Conservation (phyloP, 2,113 vertebrate species). For the Anas platyrhynchos region DNA sequence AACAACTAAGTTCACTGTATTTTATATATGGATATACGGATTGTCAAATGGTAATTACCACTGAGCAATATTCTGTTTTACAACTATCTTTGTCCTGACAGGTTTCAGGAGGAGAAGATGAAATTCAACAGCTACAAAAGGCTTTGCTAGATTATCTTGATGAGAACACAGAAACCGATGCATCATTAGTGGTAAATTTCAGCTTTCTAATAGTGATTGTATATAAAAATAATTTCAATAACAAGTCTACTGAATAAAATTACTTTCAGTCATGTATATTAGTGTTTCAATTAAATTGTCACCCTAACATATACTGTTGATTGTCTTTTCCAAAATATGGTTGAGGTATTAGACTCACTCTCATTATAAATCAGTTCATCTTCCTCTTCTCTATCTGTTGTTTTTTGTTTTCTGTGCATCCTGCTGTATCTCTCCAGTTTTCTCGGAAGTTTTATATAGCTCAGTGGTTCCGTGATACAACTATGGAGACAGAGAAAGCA, state of each 20-base stretch:
- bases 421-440: constrained; percentile 81
- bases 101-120: constrained; percentile 86
- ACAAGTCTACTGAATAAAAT: fast-evolving
- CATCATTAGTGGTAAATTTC: constrained; percentile 90
- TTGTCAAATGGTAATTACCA: background rate
- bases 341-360: background rate
- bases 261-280: fast-evolving
- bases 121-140: constrained; percentile 97
- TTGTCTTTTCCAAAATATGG: background rate
- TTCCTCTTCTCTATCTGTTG: background rate
- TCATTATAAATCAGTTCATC: background rate
- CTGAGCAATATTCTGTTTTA: background rate
- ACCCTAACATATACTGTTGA: background rate
- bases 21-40: background rate
- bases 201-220: background rate
- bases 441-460: constrained; percentile 97
- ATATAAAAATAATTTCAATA: background rate
- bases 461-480: constrained; percentile 96
- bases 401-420: background rate
- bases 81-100: constrained; percentile 11
- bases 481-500: constrained; percentile 95
- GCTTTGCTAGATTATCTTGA: constrained; percentile 95
- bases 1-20: background rate
- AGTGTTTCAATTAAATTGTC: background rate
- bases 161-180: constrained; percentile 92